These are phyloP conservation scores for Lamellibrachia luymesi DNA, from an alignment of 1,140 invertebrate genomes.

Conservation along the genomic window DNA sequence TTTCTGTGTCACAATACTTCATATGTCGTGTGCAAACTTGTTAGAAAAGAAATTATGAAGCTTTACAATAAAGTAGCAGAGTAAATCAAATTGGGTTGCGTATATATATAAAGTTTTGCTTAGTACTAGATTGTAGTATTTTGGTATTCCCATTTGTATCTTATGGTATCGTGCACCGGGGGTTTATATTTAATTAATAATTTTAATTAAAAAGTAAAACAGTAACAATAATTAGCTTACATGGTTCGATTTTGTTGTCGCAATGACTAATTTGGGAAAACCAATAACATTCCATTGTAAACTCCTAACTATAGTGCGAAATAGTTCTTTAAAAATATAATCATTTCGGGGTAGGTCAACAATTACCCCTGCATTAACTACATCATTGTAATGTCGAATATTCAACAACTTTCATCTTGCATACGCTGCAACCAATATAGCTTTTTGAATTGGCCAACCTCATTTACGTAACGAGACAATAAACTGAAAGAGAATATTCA, in stretches of 20 bases:
- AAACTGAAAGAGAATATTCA: not conserved
- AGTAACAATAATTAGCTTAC: not conserved
- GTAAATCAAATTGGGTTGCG: no score
- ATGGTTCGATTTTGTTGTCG: not conserved
- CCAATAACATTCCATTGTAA: not conserved
- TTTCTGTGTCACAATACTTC: no score
- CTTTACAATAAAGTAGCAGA: no score
- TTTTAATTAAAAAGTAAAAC: no score
- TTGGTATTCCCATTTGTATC: no score
- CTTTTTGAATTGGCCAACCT: not conserved
- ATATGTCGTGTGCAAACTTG: no score
- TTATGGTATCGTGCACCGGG: no score
- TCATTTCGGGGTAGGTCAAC: not conserved
- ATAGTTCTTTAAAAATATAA: not conserved
- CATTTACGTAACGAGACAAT: not conserved
- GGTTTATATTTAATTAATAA: no score
- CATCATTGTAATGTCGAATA: not conserved
- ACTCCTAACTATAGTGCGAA: not conserved
- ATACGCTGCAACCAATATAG: not conserved
- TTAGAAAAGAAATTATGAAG: no score
- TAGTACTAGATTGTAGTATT: no score
- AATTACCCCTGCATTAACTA: not conserved
- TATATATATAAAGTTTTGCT: no score
- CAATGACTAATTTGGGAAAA: not conserved
- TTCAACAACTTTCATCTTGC: not conserved